Evolutionary conservation across 35 echinoderm and acorn worm species (phyloP), one percentile per base, ranked within the genome.

Genomic region (Diadema setosum): DNA sequence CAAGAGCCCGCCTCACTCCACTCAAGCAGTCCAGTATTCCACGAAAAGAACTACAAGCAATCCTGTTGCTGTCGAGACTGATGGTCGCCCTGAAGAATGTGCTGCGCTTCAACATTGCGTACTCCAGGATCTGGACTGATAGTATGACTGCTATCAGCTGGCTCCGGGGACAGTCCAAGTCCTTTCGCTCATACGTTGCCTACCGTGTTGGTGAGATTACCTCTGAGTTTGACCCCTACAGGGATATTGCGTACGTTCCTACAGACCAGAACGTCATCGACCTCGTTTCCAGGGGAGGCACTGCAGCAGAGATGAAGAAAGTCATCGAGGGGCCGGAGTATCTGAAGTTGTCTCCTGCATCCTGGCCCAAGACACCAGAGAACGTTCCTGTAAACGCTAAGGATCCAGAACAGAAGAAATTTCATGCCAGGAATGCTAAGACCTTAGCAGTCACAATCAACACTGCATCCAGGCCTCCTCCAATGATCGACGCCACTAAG

Each of bases 11-110:
- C 27, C 65, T 87, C 5, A 87, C 70, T 3, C 85, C 85, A 40
- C 85, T 87, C 14, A 87, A 82, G 67, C 85, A 87, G 67, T 81
- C 85, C 46, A 23, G 87, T 42, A 92, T 92, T 17, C 90, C 90
- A 40, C 39, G 73, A 27, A 92, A 92, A 50, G 90, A 87, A 43
- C 83, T 92, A 1, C 90, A 92, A 63, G 90, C 83, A 12, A 87
- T 80, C 48, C 37, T 87, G 3, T 30, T 87, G 37, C 41, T 87
- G n/a, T 82, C 85, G 2, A 37, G 85, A 20, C 39, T 87, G 35
- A 87, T 87, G 85, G 6, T 84, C n/a, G 49, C 85, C 2, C 36
- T 87, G 12, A 87, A 87, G 67, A 46, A 44, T 48, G 42, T 44
- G 5, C 67, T 87, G 15, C 4, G 85, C 17, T 87, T 82, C 85